Evolutionary conservation across 92 coral and sea anemone genomes (phyloP).

Genomic region (Umimayanthus kanabou): DNA sequence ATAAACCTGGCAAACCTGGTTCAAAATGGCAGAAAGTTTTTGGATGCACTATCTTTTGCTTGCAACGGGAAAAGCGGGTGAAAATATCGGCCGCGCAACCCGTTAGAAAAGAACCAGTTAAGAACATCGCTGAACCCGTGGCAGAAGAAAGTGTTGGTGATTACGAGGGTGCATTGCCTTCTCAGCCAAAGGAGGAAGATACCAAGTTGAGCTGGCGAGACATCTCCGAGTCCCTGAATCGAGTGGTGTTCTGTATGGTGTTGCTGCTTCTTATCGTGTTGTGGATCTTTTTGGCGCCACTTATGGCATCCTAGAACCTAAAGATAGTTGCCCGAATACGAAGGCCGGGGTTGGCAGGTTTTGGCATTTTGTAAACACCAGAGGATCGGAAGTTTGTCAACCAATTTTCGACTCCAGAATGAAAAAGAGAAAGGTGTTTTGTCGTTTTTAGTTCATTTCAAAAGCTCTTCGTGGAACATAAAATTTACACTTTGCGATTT

Average conservation of each 20-base stretch:
- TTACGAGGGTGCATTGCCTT: background rate
- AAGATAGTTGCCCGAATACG: too few relatives aligned
- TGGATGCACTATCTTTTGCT: background rate
- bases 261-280: too few relatives aligned
- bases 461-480: too few relatives aligned
- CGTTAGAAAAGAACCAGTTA: background rate
- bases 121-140: background rate
- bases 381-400: too few relatives aligned
- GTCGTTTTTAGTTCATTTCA: too few relatives aligned
- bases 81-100: background rate
- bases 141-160: background rate
- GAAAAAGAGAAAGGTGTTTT: too few relatives aligned
- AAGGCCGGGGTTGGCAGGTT: too few relatives aligned
- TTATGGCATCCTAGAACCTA: slow-evolving; percentile 43
- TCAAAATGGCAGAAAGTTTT: background rate
- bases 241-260: background rate
- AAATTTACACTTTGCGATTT: too few relatives aligned
- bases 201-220: background rate
- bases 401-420: too few relatives aligned
- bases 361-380: too few relatives aligned
- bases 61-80: background rate
- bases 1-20: background rate
- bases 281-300: background rate
- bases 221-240: background rate
- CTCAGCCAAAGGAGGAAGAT: background rate